Base-by-base conservation (phyloP, 1,140 invertebrate species). In the Bombus waltoni region DNA sequence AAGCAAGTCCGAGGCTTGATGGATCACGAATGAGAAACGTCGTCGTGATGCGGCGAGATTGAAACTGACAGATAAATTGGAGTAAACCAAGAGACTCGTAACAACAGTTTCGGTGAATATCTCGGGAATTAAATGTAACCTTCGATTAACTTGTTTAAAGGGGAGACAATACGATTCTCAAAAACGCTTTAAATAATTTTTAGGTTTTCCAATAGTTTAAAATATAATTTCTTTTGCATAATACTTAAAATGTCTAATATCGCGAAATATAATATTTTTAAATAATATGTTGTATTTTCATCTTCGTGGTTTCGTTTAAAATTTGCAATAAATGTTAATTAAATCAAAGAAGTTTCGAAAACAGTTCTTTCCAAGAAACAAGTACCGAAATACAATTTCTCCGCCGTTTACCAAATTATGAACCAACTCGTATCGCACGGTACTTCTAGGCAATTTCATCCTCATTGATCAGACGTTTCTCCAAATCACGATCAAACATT, bases 1-100 rank as follows among this genome's bases (percentile, higher is more conserved):
- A 78, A 84, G 47, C 44, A 35, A 38, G 18, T 28, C 10, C 65
- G 81, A 25, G 35, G 38, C 47, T 70, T 78, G 74, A 78, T 78
- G 65, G 65, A 35, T 77, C 44, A 38, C 32, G 74, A 83, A 83
- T 35, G 81, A 83, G 81, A 70, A 83, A 78, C 65, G 25, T 78
- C 47, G 62, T 59, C 47, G 62, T 59, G 82, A 44, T 71, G 65
- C 82, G 13, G 75, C 47, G n/a, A 77, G 38, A 84, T 84, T 84
- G 74, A 22, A 70, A 68, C 57, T 40, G 65, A 6, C 35, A 38
- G 40, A 84, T 78, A 78, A 78, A 84, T 84, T 84, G 82, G 32
- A 84, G 59, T 71, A 44, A 78, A 4, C 47, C 2, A 2, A 15
- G 32, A 25, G 9, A 35, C 32, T 40, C 42, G 53, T 66, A 53